Evolutionary conservation across 1,140 invertebrate species (phyloP).

Genomic region (Gonioctena quinquepunctata): DNA sequence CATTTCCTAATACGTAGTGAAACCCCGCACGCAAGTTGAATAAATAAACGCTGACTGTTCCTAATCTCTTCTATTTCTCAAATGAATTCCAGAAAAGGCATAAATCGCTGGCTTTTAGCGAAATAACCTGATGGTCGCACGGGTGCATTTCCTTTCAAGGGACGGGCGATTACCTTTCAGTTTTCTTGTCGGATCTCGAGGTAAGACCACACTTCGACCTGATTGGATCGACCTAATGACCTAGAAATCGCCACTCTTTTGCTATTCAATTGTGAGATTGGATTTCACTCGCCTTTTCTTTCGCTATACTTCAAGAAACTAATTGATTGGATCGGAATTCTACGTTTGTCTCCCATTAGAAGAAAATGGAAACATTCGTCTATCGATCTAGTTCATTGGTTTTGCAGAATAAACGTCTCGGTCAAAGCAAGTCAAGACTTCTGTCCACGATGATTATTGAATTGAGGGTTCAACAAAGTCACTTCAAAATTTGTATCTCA

Average conservation of each 20-base stretch:
- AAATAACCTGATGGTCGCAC: neutral
- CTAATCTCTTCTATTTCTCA: neutral
- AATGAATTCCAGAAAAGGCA: neutral
- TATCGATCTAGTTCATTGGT: too few relatives aligned
- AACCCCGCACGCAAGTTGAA: too few relatives aligned
- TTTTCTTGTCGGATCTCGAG: too few relatives aligned
- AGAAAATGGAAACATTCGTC: too few relatives aligned
- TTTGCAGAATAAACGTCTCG: too few relatives aligned
- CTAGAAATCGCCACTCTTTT: neutral
- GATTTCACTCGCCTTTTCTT: neutral
- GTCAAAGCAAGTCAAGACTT: too few relatives aligned
- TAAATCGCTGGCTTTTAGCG: neutral
- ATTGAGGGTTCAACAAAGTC: too few relatives aligned
- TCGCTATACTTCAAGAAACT: neutral
- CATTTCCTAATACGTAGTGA: too few relatives aligned
- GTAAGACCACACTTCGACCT: neutral
- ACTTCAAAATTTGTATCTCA: too few relatives aligned
- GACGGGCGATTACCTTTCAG: neutral
- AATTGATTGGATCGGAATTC: neutral
- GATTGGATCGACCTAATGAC: neutral
- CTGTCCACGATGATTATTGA: too few relatives aligned
- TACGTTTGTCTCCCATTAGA: neutral
- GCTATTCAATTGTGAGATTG: neutral
- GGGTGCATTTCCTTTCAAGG: neutral
- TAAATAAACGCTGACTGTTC: too few relatives aligned